A percentile compares a stretch with the other conserved stretches of the same genome.
Conservation (phyloP, 2,797 vertebrate species). For the Anguilla marmorata region DNA sequence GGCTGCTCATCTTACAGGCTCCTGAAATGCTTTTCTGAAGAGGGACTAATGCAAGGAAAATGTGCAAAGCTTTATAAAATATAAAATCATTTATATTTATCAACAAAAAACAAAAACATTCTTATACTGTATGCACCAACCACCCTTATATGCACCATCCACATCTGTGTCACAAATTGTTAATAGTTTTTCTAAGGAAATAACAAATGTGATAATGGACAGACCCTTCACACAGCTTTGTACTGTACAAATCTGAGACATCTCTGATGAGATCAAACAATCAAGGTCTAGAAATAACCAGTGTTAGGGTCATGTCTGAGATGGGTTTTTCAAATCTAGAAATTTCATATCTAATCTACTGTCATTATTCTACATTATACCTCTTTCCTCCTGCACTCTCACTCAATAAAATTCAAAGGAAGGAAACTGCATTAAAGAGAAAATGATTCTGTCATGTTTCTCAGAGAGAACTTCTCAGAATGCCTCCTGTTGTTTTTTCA, state of each 20-base stretch:
- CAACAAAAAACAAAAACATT: too few species aligned
- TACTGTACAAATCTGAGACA: not conserved
- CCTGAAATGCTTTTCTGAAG: not conserved
- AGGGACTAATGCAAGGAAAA: not conserved
- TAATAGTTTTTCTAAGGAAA: not conserved
- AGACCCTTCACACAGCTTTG: not conserved
- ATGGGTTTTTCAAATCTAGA: not conserved
- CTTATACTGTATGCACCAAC: not conserved
- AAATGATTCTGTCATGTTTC: not conserved
- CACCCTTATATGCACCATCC: not conserved
- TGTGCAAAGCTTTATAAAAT: not conserved
- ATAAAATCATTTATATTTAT: too few species aligned
- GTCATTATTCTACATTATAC: not conserved
- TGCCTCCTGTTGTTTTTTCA: slow-evolving; percentile 9
- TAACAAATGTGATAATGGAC: not conserved
- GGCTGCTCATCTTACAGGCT: not conserved
- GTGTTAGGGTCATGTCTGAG: not conserved
- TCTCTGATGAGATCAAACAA: slow-evolving; percentile 6
- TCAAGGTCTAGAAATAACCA: not conserved
- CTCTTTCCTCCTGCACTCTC: not conserved
- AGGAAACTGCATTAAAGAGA: slow-evolving; percentile 6
- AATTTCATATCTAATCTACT: not conserved
- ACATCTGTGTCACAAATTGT: not conserved
- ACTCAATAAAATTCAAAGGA: not conserved
- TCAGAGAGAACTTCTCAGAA: not conserved